These are phyloP conservation scores for Novumbra hubbsi DNA, from an alignment of 2,797 vertebrate species.

Conservation along the genomic window DNA sequence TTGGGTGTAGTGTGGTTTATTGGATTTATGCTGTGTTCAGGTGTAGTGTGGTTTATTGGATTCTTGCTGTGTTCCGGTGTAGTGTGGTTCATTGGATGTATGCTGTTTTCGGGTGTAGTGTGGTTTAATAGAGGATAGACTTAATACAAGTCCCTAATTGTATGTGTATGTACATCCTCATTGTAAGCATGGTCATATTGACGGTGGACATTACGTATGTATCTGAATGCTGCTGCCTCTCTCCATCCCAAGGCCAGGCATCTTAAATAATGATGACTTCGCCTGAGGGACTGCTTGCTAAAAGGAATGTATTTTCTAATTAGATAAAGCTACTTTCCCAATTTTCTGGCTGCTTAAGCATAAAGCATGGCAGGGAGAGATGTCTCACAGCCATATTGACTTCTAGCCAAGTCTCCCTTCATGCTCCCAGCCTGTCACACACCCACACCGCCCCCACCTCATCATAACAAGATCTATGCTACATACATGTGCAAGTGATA, in stretches of 20 bases:
- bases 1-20: neutral
- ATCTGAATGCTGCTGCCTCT: slow-evolving; percentile 65
- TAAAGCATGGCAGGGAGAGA: slow-evolving; percentile 66
- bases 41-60: no score
- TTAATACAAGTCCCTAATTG: slow-evolving; percentile 49
- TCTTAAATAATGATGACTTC: slow-evolving; percentile 76
- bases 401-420: slow-evolving; percentile 63
- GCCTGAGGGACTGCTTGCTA: slow-evolving; percentile 70
- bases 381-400: slow-evolving; percentile 67
- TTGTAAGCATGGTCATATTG: slow-evolving; percentile 55
- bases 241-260: slow-evolving; percentile 69
- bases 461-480: no score
- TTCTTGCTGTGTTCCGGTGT: no score
- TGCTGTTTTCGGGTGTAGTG: neutral
- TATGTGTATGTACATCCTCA: slow-evolving; percentile 52
- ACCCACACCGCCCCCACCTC: slow-evolving; percentile 44
- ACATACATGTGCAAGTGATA: slow-evolving; percentile 30
- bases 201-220: slow-evolving; percentile 65
- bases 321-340: slow-evolving; percentile 76
- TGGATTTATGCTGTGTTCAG: neutral
- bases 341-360: slow-evolving; percentile 78
- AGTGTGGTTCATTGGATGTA: neutral
- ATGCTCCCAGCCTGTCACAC: slow-evolving; percentile 51
- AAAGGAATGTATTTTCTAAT: slow-evolving; percentile 77
- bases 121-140: neutral